Conservation (phyloP, 2,113 vertebrate species). For the Spilogale gracilis region DNA sequence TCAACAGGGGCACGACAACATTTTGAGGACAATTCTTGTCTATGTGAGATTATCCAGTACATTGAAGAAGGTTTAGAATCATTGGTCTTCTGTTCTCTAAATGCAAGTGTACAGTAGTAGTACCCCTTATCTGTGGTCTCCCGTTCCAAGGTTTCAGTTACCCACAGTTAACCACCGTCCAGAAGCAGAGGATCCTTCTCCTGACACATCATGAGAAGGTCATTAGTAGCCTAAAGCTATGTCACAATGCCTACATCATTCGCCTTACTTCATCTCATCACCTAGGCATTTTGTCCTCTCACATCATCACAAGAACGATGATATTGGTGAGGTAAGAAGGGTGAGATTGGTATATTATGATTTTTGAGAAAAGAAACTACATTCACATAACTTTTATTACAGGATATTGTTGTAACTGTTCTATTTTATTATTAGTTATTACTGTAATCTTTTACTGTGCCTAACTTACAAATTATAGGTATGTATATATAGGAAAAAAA, state of each 20-base stretch:
- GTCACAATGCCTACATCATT: neutral
- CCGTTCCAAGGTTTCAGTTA: neutral
- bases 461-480: neutral
- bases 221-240: neutral
- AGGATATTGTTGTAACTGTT: neutral
- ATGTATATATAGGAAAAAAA: neutral
- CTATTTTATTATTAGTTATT: neutral
- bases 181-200: neutral
- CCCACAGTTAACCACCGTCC: neutral
- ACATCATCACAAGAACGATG: neutral
- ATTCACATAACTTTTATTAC: neutral
- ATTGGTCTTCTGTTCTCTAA: neutral
- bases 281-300: neutral
- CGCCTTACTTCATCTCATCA: neutral
- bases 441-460: neutral
- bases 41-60: neutral
- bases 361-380: neutral
- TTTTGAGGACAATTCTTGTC: constrained; percentile 28
- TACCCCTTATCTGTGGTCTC: neutral
- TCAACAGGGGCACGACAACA: neutral
- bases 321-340: neutral
- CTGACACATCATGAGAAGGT: neutral
- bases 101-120: neutral
- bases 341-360: neutral
- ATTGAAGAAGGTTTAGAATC: constrained; percentile 22